Evolutionary conservation across 2,113 vertebrate genomes (phyloP).

Genomic region (Solea solea): DNA sequence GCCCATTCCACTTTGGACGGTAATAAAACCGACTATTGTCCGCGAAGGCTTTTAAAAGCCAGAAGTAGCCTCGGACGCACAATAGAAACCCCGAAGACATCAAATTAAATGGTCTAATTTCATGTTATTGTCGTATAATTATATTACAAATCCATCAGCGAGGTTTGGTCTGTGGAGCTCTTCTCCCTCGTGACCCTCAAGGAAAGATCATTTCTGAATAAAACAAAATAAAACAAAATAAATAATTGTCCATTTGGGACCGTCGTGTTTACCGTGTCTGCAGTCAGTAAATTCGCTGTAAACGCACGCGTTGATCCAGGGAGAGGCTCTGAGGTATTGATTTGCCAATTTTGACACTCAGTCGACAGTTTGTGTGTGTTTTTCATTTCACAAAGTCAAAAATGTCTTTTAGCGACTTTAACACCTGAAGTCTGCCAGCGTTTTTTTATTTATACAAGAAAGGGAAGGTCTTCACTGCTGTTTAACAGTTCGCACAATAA

Average conservation of each 20-base stretch:
- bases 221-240: not conserved
- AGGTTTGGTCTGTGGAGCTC: slow-evolving; percentile 13
- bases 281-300: slow-evolving; percentile 17
- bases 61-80: slow-evolving; percentile 11
- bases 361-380: slow-evolving; percentile 22
- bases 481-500: too few species aligned
- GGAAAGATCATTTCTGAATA: not conserved
- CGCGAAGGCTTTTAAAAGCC: slow-evolving; percentile 20
- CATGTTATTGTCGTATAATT: slow-evolving; percentile 24
- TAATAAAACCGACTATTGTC: too few species aligned
- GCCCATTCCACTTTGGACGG: too few species aligned
- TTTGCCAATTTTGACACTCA: not conserved
- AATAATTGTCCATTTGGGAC: slow-evolving; percentile 23
- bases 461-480: too few species aligned
- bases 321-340: slow-evolving; percentile 35
- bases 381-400: slow-evolving; percentile 13
- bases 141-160: slow-evolving; percentile 48
- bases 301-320: slow-evolving; percentile 40
- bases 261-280: slow-evolving; percentile 32
- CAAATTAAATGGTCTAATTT: slow-evolving; percentile 28
- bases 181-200: slow-evolving; percentile 18
- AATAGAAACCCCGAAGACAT: slow-evolving; percentile 29
- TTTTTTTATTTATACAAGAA: too few species aligned
- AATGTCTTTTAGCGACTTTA: slow-evolving; percentile 10
- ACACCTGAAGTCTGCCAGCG: too few species aligned